phyloP scores from a whole-genome alignment of 2,888 invertebrate species.

The Papilio protenor region DNA sequence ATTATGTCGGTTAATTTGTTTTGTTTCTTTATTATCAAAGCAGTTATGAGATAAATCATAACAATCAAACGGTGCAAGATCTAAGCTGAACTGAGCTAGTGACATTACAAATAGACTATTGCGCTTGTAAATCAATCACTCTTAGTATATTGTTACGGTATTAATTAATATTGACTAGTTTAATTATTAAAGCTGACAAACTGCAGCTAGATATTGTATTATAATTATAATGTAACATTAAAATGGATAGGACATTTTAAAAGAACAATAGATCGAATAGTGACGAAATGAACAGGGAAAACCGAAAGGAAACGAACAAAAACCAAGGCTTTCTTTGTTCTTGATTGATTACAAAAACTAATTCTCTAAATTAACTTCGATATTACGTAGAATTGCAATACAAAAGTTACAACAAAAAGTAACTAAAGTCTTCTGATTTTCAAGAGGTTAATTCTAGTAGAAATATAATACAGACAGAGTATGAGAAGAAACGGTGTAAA shows the following conservation, averaged over 20 bases:
- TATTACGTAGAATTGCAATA: neutral
- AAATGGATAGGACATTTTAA: neutral
- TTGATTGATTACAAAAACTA: neutral
- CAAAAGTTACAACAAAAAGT: neutral
- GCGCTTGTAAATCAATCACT: constrained; percentile 19
- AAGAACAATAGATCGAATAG: neutral
- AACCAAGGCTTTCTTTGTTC: constrained; percentile 2
- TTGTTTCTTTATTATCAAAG: constrained; percentile 9
- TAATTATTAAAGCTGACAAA: too few relatives aligned
- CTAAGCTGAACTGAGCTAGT: constrained; percentile 1
- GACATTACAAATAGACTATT: constrained; percentile 1
- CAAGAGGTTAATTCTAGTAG: neutral
- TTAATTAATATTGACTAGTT: constrained; percentile 14
- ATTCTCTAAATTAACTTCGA: neutral
- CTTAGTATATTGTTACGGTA: constrained; percentile 6
- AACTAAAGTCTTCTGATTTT: neutral
- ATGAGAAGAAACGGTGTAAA: neutral
- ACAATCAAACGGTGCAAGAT: constrained; percentile 1
- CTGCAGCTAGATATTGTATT: too few relatives aligned
- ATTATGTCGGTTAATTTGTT: neutral
- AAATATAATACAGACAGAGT: neutral
- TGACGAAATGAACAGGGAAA: neutral
- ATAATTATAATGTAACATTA: too few relatives aligned
- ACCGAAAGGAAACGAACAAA: neutral
- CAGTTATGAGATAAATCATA: constrained; percentile 20